Base-by-base conservation (phyloP, 2,888 invertebrate species). In the Parthenolecanium corni region DNA sequence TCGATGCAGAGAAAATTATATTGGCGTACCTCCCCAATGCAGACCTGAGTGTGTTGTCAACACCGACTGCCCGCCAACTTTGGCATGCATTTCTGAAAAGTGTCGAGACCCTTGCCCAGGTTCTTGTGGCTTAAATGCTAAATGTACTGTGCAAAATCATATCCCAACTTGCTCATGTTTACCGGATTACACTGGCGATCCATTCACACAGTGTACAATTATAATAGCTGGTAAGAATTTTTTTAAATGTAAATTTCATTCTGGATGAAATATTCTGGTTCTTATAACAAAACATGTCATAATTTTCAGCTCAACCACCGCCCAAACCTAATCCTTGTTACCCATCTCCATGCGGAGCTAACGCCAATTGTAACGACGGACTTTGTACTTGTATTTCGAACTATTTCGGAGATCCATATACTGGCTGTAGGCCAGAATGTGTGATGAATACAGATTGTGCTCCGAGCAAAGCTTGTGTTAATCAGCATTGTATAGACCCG, bases 371-470 rank as follows among this genome's bases (percentile, higher is more conserved):
- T 68, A 78, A 75, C 66, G 78, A 79, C 36, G 74, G 76, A 68
- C 73, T 75, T 68, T 77, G 83, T 72, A 70, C 71, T 1, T 76
- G 76, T 64, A 64, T 71, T 21, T 66, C 71, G 1, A 74, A 74
- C 16, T 76, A 75, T 66, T 71, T 73, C 25, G 79, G 78, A 4
- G 74, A 78, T 70, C 77, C 79, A 12, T 76, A 76, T 58, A 51
- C 84, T 83, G 79, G 80, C 65, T 89, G 89, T 71, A 79, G 80
- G 66, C 87, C 89, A 1, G 88, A 89, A 74, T 88, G 87, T 72
- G 77, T 84, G 20, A 79, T 82, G 67, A 87, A 81, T 70, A 80
- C 83, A 11, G 85, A 86, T 70, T 86, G 86, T 71, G 73, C 81
- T 3, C 77, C 79, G 52, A 79, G 83, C 70, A 80, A 80, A 70